Conservation (phyloP, 2,113 vertebrate genomes). For the Microtus richardsoni region DNA sequence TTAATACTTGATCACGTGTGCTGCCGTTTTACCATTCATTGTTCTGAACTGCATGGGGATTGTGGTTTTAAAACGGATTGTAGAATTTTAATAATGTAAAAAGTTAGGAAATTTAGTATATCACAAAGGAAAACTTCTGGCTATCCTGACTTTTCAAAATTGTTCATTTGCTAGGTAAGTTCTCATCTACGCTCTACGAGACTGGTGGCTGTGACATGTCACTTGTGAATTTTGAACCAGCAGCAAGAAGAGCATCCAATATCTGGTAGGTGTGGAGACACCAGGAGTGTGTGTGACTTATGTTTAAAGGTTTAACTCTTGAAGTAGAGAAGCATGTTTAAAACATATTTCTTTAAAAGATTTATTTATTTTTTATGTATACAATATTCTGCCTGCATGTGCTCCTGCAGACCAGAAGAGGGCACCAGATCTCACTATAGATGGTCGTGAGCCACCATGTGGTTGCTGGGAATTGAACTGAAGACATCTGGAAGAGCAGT, state of each 20-base stretch:
- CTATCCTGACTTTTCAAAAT: conserved; percentile 70
- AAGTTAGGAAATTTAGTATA: conserved; percentile 57
- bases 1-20: neutral
- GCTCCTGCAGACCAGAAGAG: too few species aligned
- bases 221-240: conserved; percentile 98
- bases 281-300: conserved; percentile 73
- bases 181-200: conserved; percentile 96
- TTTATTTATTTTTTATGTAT: too few species aligned
- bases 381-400: too few species aligned
- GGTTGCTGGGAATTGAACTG: too few species aligned
- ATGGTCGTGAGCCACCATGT: too few species aligned
- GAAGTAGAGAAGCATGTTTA: neutral
- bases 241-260: conserved; percentile 98
- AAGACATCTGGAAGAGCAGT: too few species aligned
- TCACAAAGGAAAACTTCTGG: conserved; percentile 36
- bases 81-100: conserved; percentile 49
- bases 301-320: conserved; percentile 33
- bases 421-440: too few species aligned
- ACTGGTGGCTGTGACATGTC: conserved; percentile 97
- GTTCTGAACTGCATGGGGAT: conserved; percentile 54
- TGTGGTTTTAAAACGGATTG: conserved; percentile 46
- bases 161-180: conserved; percentile 92
- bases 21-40: neutral
- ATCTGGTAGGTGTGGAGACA: conserved; percentile 93
- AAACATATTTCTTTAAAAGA: neutral